These are phyloP conservation scores for Criorhina ranunculi DNA, from an alignment of 2,888 invertebrate genomes.

Conservation along the genomic window DNA sequence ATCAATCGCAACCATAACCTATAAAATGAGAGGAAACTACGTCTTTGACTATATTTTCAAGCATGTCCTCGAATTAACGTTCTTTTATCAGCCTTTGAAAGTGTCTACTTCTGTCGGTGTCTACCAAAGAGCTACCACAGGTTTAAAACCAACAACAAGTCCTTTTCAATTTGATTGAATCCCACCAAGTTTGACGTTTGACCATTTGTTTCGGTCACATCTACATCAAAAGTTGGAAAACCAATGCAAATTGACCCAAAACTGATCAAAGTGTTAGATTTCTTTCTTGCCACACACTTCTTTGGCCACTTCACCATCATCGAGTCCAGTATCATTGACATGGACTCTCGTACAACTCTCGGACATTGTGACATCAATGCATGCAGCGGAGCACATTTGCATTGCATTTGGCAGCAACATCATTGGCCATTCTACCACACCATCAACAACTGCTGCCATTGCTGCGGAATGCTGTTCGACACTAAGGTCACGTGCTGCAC, in stretches of 20 bases:
- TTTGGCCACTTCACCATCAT: constrained; percentile 1
- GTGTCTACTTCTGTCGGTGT: no score
- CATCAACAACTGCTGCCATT: constrained; percentile 46
- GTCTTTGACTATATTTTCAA: no score
- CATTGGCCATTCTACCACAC: constrained; percentile 68
- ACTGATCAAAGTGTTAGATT: constrained; percentile 39
- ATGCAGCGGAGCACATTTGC: constrained; percentile 60
- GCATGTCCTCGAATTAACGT: no score
- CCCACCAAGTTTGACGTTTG: no score
- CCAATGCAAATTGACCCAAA: not conserved
- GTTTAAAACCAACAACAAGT: no score
- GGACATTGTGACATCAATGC: constrained; percentile 57
- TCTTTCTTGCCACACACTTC: constrained; percentile 50
- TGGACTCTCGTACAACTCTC: constrained; percentile 43
- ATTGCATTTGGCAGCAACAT: constrained; percentile 70
- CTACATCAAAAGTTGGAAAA: no score
- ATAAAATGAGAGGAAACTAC: no score
- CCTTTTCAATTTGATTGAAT: no score
- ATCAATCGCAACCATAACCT: no score
- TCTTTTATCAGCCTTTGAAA: no score
- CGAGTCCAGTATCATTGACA: constrained; percentile 42
- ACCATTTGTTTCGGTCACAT: not conserved
- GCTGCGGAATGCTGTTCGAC: constrained; percentile 23
- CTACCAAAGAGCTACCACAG: no score
- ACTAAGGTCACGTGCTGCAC: constrained; percentile 17